Conservation (phyloP, 2,888 invertebrate genomes). For the Yponomeuta plumbellus region DNA sequence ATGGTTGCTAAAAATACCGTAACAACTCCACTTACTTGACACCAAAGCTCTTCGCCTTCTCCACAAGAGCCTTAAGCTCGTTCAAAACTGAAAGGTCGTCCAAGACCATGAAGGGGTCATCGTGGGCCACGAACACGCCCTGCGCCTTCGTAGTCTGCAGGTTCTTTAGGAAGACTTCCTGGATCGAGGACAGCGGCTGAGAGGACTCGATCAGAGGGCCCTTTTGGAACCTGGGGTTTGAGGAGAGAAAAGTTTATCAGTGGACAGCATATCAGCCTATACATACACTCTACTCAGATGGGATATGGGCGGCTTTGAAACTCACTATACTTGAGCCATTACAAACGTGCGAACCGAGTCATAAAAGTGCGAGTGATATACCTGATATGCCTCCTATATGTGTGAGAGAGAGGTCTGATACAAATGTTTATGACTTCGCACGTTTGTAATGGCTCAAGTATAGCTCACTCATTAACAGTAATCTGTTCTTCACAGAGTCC, state of each 20-base stretch:
- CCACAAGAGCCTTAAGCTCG: conserved; percentile 45
- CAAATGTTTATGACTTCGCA: no score
- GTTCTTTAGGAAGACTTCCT: conserved; percentile 31
- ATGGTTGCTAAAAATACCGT: background rate
- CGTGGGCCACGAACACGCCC: conserved; percentile 78
- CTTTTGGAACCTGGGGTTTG: conserved; percentile 80
- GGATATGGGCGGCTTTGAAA: no score
- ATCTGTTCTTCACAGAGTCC: conserved; percentile 30
- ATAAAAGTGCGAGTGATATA: no score
- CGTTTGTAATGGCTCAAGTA: no score
- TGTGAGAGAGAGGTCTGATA: no score
- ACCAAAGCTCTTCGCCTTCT: conserved; percentile 68
- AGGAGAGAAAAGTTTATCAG: background rate
- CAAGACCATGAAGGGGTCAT: conserved; percentile 75
- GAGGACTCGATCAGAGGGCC: conserved; percentile 81
- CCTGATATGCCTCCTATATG: no score
- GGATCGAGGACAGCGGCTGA: conserved; percentile 23
- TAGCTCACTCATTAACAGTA: no score
- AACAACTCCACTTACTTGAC: conserved; percentile 48
- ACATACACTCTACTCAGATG: no score
- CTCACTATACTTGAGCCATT: no score
- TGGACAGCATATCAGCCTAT: no score
- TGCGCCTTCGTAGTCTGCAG: conserved; percentile 47
- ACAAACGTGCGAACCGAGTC: no score
- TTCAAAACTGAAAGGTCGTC: conserved; percentile 56